phyloP scores from a whole-genome alignment of 2,113 vertebrate genomes.

The Kryptolebias marmoratus region DNA sequence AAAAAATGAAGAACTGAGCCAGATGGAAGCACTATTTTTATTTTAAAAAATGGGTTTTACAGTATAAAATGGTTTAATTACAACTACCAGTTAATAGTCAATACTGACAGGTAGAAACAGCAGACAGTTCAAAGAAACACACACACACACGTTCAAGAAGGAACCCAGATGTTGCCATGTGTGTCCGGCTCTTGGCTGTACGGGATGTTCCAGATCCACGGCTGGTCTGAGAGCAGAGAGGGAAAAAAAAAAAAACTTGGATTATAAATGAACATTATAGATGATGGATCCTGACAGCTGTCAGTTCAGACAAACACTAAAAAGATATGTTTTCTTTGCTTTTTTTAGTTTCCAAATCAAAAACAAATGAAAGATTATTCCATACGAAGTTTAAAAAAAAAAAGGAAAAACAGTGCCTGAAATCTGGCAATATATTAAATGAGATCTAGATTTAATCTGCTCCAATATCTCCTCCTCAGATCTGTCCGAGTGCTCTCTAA shows the following conservation, averaged over 20 bases:
- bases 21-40: neutral
- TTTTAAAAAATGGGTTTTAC: constrained; percentile 35
- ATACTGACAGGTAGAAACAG: constrained; percentile 19
- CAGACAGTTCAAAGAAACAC: constrained; percentile 7
- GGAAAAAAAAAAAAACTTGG: neutral
- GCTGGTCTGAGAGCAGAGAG: constrained; percentile 84
- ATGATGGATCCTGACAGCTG: too few relatives aligned
- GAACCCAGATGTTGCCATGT: constrained; percentile 96
- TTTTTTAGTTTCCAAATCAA: too few relatives aligned
- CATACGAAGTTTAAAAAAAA: too few relatives aligned
- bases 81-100: constrained; percentile 23
- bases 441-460: too few relatives aligned
- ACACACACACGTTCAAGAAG: constrained; percentile 79
- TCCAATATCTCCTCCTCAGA: too few relatives aligned
- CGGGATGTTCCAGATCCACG: constrained; percentile 98
- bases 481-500: too few relatives aligned
- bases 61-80: constrained; percentile 45
- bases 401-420: too few relatives aligned
- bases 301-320: too few relatives aligned
- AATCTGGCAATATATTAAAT: too few relatives aligned
- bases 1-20: neutral
- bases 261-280: neutral
- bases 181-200: constrained; percentile 90
- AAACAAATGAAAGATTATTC: too few relatives aligned
- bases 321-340: too few relatives aligned